Evolutionary conservation across 2,113 vertebrate genomes (phyloP), one percentile per base, ranked within the genome.

Genomic region (Lophius piscatorius): DNA sequence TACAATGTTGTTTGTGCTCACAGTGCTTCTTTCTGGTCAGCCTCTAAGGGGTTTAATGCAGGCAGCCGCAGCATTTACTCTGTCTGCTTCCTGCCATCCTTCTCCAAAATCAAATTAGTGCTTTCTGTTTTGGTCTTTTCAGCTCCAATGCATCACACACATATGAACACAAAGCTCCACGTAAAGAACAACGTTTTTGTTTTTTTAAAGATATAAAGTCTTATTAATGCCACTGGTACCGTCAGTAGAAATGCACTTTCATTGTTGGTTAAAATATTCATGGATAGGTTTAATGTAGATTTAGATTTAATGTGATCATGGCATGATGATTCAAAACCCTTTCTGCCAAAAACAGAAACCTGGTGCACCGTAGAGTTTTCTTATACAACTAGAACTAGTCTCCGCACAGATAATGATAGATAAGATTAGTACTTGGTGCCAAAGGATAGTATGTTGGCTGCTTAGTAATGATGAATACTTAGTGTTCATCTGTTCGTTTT

Each of bases 1-100:
- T 34, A 26, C 18, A 14, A 48, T 26, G 64, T 6, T 52, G 36
- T n/a, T 36, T 23, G 17, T 59, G 49, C 70, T 45, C 40, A 40
- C 54, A 74, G 22, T 72, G 58, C 41, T 29, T 46, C 42, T 20
- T 55, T 85, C 70, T 41, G 65, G 67, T 76, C 55, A 61, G 42
- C 62, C 75, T 61, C 47, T 68, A 28, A 79, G 64, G n/a, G 78
- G 74, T 76, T 76, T 79, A 84, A 81, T 78, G 80, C 67, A 80
- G 76, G 26, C 60, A 81, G 71, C 70, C 73, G 72, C 68, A 86
- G 81, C 81, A 86, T 88, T 85, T 84, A 78, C 74, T 83, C 41
- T 59, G 83, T 82, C 84, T 88, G 64, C 85, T 87, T 88, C 86
- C 85, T 86, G 81, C 57, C 70, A 21, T 82, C 56, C 16, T 80